Evolutionary conservation across 2,113 vertebrate genomes (phyloP).

Genomic region (Corythaixoides concolor): DNA sequence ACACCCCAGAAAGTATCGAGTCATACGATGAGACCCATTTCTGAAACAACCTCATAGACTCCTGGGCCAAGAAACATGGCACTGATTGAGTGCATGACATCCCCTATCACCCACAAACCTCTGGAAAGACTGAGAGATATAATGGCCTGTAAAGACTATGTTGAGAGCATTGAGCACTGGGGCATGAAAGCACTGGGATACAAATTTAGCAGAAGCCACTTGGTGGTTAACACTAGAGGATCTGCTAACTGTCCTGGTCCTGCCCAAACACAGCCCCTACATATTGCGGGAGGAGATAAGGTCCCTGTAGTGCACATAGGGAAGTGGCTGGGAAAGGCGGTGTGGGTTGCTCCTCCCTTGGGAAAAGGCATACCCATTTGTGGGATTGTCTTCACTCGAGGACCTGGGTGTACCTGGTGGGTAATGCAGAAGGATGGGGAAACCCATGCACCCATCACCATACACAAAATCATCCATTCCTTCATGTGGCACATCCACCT

Average conservation of each 20-base stretch:
- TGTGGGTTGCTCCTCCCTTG: not conserved
- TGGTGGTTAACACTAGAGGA: not conserved
- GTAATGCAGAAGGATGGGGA: not conserved
- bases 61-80: too few species aligned
- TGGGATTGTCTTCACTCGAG: not conserved
- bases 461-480: not conserved
- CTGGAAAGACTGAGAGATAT: not conserved
- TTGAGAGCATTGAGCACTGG: not conserved
- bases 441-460: too few species aligned
- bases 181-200: not conserved
- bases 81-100: not conserved
- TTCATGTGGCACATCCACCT: not conserved
- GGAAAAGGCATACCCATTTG: not conserved
- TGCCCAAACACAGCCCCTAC: not conserved
- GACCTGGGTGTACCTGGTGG: not conserved
- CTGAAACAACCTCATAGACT: too few species aligned
- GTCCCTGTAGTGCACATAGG: too few species aligned
- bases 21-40: too few species aligned
- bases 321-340: too few species aligned
- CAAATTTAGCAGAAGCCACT: not conserved
- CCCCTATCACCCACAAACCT: not conserved
- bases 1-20: too few species aligned
- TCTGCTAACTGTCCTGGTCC: not conserved
- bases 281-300: not conserved
- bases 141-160: not conserved